Base-by-base conservation (phyloP, 2,113 vertebrate species). In the Pseudopodoces humilis region DNA sequence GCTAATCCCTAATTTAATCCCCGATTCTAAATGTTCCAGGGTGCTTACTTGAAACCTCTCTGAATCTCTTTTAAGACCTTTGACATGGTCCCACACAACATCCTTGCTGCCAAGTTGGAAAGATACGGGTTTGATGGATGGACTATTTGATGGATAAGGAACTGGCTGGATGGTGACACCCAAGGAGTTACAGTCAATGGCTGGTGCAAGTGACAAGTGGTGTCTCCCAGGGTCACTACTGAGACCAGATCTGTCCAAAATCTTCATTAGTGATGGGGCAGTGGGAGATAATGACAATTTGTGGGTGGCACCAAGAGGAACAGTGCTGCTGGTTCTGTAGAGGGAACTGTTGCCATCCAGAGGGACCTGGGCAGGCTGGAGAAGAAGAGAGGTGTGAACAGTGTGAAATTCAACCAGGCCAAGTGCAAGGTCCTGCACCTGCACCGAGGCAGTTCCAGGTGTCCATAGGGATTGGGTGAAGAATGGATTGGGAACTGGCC, bases 61-160 rank as follows among this genome's bases (percentile, higher is more conserved):
- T 47, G 62, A 19, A 14, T 14, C 10, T 49, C 15, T 72, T 77
- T 30, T 11, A 64, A 55, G n/a, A 13, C 8, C 4, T 67, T 35
- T 60, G 31, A 15, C 8, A 3, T 4, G 2, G 3, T 46, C 2
- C 13, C 31, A 46, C 35, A 47, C 7, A 39, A 58, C 16, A n/a
- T 50, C 39, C 20, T 50, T 24, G 39, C 15, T 43, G 17, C 23
- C 39, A 15, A 55, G 8, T 9, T 60, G n/a, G 41, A 52, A 41
- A n/a, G 33, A 6, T 17, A 1, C 0, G 8, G 4, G 6, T 58
- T 68, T 90, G 53, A 21, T n/a, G 16, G 19, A 27, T 11, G 17
- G 19, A n/a, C 6, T 22, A 0, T 30, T 59, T 0, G 0, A 25
- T 44, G 44, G 41, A 31, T 46, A 16, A 72, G 33, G 13, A 46